Conservation (phyloP, 1,140 invertebrate genomes). For the Anagrus nilaparvatae region DNA sequence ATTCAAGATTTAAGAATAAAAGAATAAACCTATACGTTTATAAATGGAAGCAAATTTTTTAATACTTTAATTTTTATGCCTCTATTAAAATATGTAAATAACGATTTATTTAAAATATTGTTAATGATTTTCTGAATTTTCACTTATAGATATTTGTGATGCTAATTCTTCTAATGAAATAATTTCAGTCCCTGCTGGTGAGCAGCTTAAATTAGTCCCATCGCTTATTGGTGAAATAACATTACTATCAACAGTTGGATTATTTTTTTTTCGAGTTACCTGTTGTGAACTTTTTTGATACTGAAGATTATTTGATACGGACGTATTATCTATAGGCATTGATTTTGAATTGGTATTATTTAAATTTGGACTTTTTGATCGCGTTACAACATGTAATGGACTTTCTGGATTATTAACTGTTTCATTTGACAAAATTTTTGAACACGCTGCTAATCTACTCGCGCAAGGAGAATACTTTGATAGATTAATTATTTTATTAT, state of each 20-base stretch:
- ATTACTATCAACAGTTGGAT: slow-evolving; percentile 24
- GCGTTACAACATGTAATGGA: slow-evolving; percentile 29
- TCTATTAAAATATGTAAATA: too few relatives aligned
- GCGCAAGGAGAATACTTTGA: slow-evolving; percentile 41
- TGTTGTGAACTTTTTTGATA: slow-evolving; percentile 10
- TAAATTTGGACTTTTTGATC: slow-evolving; percentile 29
- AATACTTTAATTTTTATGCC: too few relatives aligned
- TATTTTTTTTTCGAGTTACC: slow-evolving; percentile 26
- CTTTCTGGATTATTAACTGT: slow-evolving; percentile 26
- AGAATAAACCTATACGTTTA: too few relatives aligned
- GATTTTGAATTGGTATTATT: slow-evolving; percentile 14
- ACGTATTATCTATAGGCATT: slow-evolving; percentile 19
- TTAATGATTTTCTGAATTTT: too few relatives aligned
- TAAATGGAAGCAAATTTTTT: too few relatives aligned
- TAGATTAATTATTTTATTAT: slow-evolving; percentile 31
- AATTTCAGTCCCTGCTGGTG: slow-evolving; percentile 30
- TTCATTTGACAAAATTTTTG: slow-evolving; percentile 36
- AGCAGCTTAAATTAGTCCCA: slow-evolving; percentile 32
- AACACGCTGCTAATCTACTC: slow-evolving; percentile 35
- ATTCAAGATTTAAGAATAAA: too few relatives aligned
- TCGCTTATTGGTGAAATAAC: slow-evolving; percentile 35
- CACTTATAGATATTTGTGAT: too few relatives aligned
- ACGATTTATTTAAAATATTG: too few relatives aligned
- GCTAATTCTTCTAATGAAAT: slow-evolving; percentile 9
- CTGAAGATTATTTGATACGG: slow-evolving; percentile 29